Evolutionary conservation across 1,140 invertebrate genomes (phyloP).

Genomic region (Scaptomyza graminum): DNA sequence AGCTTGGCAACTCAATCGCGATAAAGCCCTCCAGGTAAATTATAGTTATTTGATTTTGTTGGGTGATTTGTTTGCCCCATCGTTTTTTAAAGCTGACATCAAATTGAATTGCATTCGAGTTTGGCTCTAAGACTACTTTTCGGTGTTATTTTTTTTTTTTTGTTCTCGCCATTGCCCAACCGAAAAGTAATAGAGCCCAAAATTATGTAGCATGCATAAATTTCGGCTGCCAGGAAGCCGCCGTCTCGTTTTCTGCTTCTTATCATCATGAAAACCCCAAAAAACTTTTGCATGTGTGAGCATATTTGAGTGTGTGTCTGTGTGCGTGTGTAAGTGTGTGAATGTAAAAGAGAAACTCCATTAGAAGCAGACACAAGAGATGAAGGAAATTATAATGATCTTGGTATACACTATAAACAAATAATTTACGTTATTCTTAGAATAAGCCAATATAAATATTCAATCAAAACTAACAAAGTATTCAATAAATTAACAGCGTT

Average conservation of each 20-base stretch:
- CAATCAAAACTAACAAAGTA: no score
- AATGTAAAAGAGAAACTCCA: conserved; percentile 54
- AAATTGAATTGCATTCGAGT: conserved; percentile 73
- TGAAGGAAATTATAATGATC: background rate
- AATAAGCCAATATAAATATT: no score
- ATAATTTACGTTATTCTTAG: background rate
- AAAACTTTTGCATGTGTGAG: conserved; percentile 58
- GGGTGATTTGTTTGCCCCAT: conserved; percentile 71
- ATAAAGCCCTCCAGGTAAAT: conserved; percentile 77
- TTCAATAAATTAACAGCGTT: no score
- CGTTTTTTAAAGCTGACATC: conserved; percentile 72
- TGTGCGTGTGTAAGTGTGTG: conserved; percentile 11
- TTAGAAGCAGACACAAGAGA: conserved; percentile 56
- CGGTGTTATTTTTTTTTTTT: conserved; percentile 5
- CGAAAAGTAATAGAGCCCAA: conserved; percentile 71
- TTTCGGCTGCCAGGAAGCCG: conserved; percentile 70
- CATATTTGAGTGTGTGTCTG: conserved; percentile 13
- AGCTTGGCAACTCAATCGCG: conserved; percentile 70
- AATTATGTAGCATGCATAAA: conserved; percentile 80
- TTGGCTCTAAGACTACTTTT: conserved; percentile 27
- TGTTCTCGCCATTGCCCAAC: conserved; percentile 34
- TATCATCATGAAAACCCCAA: conserved; percentile 68
- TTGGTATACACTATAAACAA: conserved; percentile 21
- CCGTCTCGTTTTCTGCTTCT: conserved; percentile 67
- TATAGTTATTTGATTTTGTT: conserved; percentile 82